Percentiles rank a stretch among this genome's conserved stretches.
phyloP scores from a whole-genome alignment of 2,888 invertebrate genomes.

The Drosophila longiperda region DNA sequence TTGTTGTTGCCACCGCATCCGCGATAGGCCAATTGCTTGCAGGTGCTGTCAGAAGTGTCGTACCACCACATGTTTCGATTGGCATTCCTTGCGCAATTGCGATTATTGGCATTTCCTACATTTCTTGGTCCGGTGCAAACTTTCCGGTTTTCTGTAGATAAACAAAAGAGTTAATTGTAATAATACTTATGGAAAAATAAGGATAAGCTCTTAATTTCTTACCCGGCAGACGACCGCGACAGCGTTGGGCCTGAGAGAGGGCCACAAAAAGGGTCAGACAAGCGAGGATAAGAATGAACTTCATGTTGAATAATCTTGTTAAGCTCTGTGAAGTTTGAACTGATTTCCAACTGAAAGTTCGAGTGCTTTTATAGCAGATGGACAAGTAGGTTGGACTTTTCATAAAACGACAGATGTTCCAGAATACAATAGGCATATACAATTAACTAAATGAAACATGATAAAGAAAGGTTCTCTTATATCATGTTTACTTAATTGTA shows the following conservation, averaged over 20 bases:
- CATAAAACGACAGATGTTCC: not conserved
- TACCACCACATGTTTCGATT: slow-evolving; percentile 34
- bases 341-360: slow-evolving; percentile 8
- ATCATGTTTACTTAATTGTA: too few species aligned
- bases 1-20: slow-evolving; percentile 23
- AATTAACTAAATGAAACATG: too few species aligned
- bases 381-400: not conserved
- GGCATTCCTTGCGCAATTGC: not conserved
- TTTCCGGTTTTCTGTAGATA: not conserved
- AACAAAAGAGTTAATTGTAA: not conserved
- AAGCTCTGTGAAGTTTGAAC: slow-evolving; percentile 7
- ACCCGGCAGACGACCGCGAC: not conserved
- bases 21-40: slow-evolving; percentile 5
- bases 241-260: slow-evolving; percentile 16
- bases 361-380: slow-evolving; percentile 14
- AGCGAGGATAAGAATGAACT: slow-evolving; percentile 35
- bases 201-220: not conserved
- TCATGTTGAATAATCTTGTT: slow-evolving; percentile 23
- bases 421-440: not conserved
- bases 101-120: not conserved
- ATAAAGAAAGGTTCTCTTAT: too few species aligned
- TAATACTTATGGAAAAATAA: not conserved
- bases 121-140: not conserved
- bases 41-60: slow-evolving; percentile 3
- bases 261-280: slow-evolving; percentile 35